Evolutionary conservation across 2,797 vertebrate genomes (phyloP), one percentile per base, ranked within the genome.

Genomic region (Potorous gilbertii): DNA sequence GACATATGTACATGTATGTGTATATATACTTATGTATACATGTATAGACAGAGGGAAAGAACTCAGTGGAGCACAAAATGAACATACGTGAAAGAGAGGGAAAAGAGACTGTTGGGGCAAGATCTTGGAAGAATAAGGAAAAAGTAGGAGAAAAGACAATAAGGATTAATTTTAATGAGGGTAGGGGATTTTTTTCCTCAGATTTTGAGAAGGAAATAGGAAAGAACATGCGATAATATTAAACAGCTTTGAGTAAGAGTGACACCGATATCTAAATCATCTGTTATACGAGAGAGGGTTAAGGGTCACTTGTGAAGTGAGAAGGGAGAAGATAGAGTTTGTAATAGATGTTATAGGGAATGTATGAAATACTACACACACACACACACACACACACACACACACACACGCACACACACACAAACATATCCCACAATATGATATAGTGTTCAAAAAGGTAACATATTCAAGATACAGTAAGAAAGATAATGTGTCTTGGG

Each of bases 341-440:
- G 57, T 62, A 31, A 34, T 13, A 62, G 57, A 62, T 66, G 1
- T 14, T 66, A 31, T n/a, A 34, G 13, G 59, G 13, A n/a, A 66
- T 66, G 14, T 66, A 66, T 62, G 59, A 12, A 34, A 62, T 31
- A 34, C 21, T 21, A 56, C 11, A 34, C 3, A 62, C 5, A 34
- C 4, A 14, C 11, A 34, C 3, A 16, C 16, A 52, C 4, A 14
- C 31, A 34, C 4, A 34, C 16, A n/a, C n/a, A n/a, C 14, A 50
- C 29, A 0, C 1, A 16, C 14, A 52, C 6, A 14, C 31, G 16
- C 4, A n/a, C 1, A 16, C 14, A 52, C 6, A 14, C 31, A n/a
- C 4, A n/a, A 5, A 50, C 29, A 0, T 34, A n/a, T 66, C 3
- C 59, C 14, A 16, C 14, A 66, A 13, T n/a, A 16, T 34, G 59